These are phyloP conservation scores for Barypeithes pellucidus DNA, from an alignment of 2,888 invertebrate genomes.

Conservation along the genomic window DNA sequence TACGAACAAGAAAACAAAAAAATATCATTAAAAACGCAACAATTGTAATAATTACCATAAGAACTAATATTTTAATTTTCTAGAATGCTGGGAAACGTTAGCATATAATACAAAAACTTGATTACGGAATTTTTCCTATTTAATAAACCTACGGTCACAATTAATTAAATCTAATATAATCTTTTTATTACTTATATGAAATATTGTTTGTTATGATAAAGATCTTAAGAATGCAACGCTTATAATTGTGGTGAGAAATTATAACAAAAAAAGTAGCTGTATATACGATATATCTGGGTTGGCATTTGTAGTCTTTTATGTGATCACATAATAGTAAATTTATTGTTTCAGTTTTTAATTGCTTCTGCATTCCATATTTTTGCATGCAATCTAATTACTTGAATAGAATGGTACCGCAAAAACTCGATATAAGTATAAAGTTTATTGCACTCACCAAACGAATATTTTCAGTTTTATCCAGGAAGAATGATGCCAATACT, in stretches of 20 bases:
- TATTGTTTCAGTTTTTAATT: slow-evolving; percentile 2
- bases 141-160: slow-evolving; percentile 10
- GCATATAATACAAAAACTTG: slow-evolving; percentile 22
- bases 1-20: background rate
- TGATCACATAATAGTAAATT: slow-evolving; percentile 12
- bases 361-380: slow-evolving; percentile 2
- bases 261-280: slow-evolving; percentile 24
- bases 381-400: background rate
- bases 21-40: slow-evolving; percentile 3
- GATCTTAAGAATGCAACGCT: slow-evolving; percentile 26
- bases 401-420: background rate
- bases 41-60: slow-evolving; percentile 9
- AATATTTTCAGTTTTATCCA: too few relatives aligned
- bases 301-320: slow-evolving; percentile 14
- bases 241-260: slow-evolving; percentile 30
- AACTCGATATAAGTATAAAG: background rate
- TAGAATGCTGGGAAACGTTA: slow-evolving; percentile 32
- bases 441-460: too few relatives aligned
- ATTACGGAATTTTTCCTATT: slow-evolving; percentile 27
- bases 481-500: too few relatives aligned
- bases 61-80: slow-evolving; percentile 18
- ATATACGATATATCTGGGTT: slow-evolving; percentile 16
- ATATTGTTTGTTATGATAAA: slow-evolving; percentile 28
- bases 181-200: slow-evolving; percentile 27
- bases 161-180: slow-evolving; percentile 32